These are phyloP conservation scores for Acanthosoma haemorrhoidale DNA, from an alignment of 2,888 invertebrate species.

Conservation along the genomic window DNA sequence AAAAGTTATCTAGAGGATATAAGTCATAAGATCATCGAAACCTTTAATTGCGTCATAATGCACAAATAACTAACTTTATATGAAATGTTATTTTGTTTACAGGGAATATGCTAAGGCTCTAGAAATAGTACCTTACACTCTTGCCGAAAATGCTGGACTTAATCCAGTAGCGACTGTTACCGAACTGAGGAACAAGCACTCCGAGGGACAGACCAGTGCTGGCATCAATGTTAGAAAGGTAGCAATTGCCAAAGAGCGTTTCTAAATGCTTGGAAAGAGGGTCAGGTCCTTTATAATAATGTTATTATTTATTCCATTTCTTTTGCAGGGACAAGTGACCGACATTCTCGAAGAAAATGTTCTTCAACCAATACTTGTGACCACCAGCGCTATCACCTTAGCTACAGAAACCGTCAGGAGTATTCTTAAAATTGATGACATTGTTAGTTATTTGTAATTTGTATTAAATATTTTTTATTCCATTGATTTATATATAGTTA, in stretches of 20 bases:
- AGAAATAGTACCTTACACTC: constrained; percentile 85
- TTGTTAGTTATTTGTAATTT: constrained; percentile 59
- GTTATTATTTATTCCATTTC: neutral
- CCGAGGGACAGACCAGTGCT: constrained; percentile 74
- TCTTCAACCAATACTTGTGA: constrained; percentile 93
- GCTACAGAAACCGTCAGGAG: constrained; percentile 95
- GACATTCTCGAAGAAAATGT: constrained; percentile 97
- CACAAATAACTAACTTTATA: neutral
- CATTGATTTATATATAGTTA: neutral
- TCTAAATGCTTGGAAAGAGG: too few species aligned
- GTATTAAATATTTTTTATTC: neutral
- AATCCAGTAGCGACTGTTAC: constrained; percentile 95
- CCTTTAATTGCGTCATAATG: too few species aligned
- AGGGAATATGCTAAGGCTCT: constrained; percentile 92
- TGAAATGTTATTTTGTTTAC: constrained; percentile 33
- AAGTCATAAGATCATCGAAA: too few species aligned
- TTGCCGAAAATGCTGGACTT: constrained; percentile 88
- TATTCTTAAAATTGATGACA: constrained; percentile 98
- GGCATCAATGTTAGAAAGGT: constrained; percentile 91
- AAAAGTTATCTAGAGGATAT: too few species aligned
- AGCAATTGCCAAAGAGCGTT: too few species aligned
- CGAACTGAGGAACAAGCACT: constrained; percentile 89
- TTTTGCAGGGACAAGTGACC: constrained; percentile 71
- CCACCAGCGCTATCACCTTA: constrained; percentile 84
- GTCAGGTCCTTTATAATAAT: neutral